Base-by-base conservation (phyloP, 2,888 invertebrate genomes). In the Sesia apiformis region DNA sequence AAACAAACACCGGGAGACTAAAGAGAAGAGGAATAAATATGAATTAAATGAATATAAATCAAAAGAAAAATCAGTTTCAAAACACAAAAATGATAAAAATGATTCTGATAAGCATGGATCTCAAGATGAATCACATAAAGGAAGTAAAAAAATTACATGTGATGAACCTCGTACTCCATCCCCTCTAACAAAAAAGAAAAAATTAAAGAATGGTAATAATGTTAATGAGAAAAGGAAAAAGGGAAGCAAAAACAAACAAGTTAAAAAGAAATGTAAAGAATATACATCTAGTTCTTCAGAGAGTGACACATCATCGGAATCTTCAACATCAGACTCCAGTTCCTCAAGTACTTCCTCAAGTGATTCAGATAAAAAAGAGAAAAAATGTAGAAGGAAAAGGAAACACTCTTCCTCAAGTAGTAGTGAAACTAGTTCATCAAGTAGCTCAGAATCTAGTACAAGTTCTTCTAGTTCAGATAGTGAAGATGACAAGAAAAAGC, bases 391-490 rank as follows among this genome's bases (percentile, higher is more conserved):
- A 60, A 70, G 66, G 54, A 79, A 70, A 59, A 79, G 74, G 60
- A 81, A 78, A 56, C 65, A 70, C 60, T 82, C 82, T 39, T 71
- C 81, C 40, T 78, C 81, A n/a, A 84, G 75, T 54, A 84, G 84
- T 56, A 81, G 74, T 66, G 73, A 79, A 43, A 66, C 72, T 53
- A 78, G 76, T 57, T 74, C 77, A n/a, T 79, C 83, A 4, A 74
- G 59, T 52, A 78, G 74, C 59, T 74, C 81, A 2, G 77, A 75
- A 23, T 72, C 80, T 40, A 82, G 77, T 63, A n/a, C 76, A 1
- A 78, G 72, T 61, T 76, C 83, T 62, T 76, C 83, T n/a, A 83
- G 81, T 61, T 81, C 86, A 38, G 78, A 80, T 55, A 78, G 75
- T 72, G 79, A 80, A 54, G 61, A 63, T 41, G 70, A 64, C 6